phyloP scores from a whole-genome alignment of 1,140 invertebrate species.

The Leguminivora glycinivorella region DNA sequence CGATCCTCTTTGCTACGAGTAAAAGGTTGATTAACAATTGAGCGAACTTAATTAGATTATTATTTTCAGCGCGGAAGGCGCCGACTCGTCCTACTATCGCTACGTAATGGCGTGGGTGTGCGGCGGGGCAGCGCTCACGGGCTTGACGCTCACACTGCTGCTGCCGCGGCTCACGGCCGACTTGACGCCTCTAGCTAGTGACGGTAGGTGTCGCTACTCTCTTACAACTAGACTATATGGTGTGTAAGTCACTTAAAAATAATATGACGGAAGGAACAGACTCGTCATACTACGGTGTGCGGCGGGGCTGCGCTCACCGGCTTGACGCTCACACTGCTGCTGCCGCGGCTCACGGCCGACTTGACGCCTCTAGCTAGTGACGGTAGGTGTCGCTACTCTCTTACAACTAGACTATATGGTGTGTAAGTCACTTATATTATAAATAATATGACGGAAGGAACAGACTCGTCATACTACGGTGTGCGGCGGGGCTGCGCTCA shows the following conservation, averaged over 20 bases:
- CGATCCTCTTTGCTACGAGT: too few relatives aligned
- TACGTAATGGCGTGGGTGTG: slow-evolving; percentile 76
- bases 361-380: slow-evolving; percentile 33
- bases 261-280: slow-evolving; percentile 56
- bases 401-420: too few relatives aligned
- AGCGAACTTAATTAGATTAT: neutral
- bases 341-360: slow-evolving; percentile 51
- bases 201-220: slow-evolving; percentile 39
- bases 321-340: slow-evolving; percentile 51
- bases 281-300: slow-evolving; percentile 74
- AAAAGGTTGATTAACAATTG: neutral
- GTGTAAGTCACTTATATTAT: too few relatives aligned
- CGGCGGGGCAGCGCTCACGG: slow-evolving; percentile 69
- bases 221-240: too few relatives aligned
- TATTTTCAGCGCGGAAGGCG: slow-evolving; percentile 55
- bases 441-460: too few relatives aligned
- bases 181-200: slow-evolving; percentile 34
- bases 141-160: slow-evolving; percentile 56
- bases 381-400: slow-evolving; percentile 39
- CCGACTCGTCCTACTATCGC: slow-evolving; percentile 68
- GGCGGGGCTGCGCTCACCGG: slow-evolving; percentile 72
- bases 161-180: slow-evolving; percentile 52
- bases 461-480: slow-evolving; percentile 70
- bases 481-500: slow-evolving; percentile 72
- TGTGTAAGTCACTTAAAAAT: too few relatives aligned